phyloP scores from a whole-genome alignment of 2,888 invertebrate species.

The Tuta absoluta region DNA sequence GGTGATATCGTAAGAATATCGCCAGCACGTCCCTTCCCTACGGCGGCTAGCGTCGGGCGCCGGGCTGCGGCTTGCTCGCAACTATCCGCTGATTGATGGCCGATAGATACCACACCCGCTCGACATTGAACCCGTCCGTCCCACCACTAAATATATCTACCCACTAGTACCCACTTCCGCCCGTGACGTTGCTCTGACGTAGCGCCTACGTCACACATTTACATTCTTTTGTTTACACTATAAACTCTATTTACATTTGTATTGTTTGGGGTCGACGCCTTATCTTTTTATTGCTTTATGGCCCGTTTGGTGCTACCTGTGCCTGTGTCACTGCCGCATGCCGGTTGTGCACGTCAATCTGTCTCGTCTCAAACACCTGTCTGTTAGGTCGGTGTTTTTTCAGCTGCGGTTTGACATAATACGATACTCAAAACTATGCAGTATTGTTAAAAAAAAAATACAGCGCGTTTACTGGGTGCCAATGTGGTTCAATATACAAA shows the following conservation, averaged over 20 bases:
- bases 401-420: not conserved
- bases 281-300: conserved; percentile 72
- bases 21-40: not conserved
- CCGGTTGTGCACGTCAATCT: conserved; percentile 15
- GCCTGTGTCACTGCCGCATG: no score
- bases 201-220: conserved; percentile 65
- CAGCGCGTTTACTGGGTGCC: not conserved
- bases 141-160: conserved; percentile 70
- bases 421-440: not conserved
- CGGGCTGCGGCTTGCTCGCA: conserved; percentile 17
- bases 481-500: conserved; percentile 1
- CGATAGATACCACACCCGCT: conserved; percentile 62
- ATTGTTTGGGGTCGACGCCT: conserved; percentile 74
- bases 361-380: conserved; percentile 10
- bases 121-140: conserved; percentile 77
- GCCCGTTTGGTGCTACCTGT: conserved; percentile 55
- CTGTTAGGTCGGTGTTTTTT: not conserved
- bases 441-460: conserved; percentile 9
- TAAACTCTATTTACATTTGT: conserved; percentile 75
- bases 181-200: conserved; percentile 74
- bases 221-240: conserved; percentile 77
- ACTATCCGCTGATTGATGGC: conserved; percentile 70
- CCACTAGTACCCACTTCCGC: conserved; percentile 77
- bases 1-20: not conserved
- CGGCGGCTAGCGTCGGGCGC: conserved; percentile 2